These are phyloP conservation scores for Lycia hirtaria DNA, from an alignment of 2,888 invertebrate species.

Conservation along the genomic window DNA sequence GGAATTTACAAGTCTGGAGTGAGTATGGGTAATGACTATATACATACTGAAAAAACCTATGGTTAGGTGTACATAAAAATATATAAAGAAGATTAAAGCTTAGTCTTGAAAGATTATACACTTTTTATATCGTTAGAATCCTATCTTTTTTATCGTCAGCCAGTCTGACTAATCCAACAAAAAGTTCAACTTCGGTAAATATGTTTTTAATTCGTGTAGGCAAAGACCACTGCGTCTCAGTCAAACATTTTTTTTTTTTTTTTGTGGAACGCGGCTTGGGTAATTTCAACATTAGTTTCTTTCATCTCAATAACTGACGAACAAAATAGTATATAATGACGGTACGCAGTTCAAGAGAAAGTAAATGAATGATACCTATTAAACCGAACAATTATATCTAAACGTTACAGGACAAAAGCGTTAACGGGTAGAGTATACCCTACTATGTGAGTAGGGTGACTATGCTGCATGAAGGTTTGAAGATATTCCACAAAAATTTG, in stretches of 20 bases:
- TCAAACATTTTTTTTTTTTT: constrained; percentile 4
- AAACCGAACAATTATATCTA: constrained; percentile 63
- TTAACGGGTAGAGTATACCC: constrained; percentile 49
- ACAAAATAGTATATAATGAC: constrained; percentile 41
- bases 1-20: too few species aligned
- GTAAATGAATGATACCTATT: constrained; percentile 65
- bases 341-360: constrained; percentile 49
- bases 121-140: background rate
- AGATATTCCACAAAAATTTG: background rate
- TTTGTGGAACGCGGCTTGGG: constrained; percentile 12
- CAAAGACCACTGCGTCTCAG: constrained; percentile 6
- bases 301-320: constrained; percentile 29
- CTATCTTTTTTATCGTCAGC: background rate
- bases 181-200: constrained; percentile 8
- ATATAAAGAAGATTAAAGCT: too few species aligned
- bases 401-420: constrained; percentile 60
- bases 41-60: too few species aligned
- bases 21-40: too few species aligned
- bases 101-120: too few species aligned
- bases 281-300: constrained; percentile 26
- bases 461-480: constrained; percentile 3
- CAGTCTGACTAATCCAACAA: background rate
- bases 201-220: constrained; percentile 10
- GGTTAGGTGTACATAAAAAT: too few species aligned
- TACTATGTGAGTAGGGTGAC: constrained; percentile 44